Percentiles rank a stretch among this genome's conserved stretches.
phyloP scores from a whole-genome alignment of 2,888 invertebrate species.

The Drosophila melanosoma region DNA sequence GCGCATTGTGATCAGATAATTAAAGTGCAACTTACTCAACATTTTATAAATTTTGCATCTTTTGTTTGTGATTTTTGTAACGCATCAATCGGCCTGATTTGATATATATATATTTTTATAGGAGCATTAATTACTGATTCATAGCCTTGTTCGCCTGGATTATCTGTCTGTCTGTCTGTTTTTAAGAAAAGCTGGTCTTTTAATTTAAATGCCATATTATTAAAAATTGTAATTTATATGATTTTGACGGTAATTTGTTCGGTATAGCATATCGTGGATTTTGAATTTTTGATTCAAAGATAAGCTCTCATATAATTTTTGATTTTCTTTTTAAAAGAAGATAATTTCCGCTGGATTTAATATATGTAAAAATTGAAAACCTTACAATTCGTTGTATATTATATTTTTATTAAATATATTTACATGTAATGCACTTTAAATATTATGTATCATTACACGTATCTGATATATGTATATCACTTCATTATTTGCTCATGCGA shows the following conservation, averaged over 20 bases:
- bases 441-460: background rate
- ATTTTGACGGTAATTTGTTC: background rate
- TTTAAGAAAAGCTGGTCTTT: background rate
- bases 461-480: too few relatives aligned
- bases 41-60: background rate
- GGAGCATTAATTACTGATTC: background rate
- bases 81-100: background rate
- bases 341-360: background rate
- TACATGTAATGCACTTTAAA: background rate
- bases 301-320: background rate
- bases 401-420: background rate
- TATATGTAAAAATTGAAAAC: background rate
- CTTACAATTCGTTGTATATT: too few relatives aligned
- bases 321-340: background rate
- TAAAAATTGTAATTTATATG: background rate
- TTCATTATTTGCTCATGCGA: constrained; percentile 30
- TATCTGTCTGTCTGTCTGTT: background rate
- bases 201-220: background rate
- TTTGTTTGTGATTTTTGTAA: background rate
- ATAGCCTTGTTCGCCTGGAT: background rate
- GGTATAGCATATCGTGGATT: background rate
- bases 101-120: too few relatives aligned
- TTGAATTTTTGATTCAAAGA: background rate
- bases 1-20: background rate
- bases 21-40: background rate